phyloP scores from a whole-genome alignment of 1,140 invertebrate species.

The Bombus fervidus region DNA sequence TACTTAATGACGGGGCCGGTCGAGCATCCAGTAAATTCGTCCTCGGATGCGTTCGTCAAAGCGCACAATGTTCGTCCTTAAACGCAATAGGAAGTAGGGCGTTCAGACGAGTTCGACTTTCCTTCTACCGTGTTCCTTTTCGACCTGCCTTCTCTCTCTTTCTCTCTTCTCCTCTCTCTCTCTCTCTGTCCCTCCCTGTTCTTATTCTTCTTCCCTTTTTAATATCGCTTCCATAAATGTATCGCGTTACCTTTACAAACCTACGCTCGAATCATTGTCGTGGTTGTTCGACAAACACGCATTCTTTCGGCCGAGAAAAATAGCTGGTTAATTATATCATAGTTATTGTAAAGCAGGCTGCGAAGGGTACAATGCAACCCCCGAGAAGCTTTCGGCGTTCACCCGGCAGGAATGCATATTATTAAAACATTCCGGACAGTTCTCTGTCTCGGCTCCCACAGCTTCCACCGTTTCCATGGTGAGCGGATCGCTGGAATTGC shows the following conservation, averaged over 20 bases:
- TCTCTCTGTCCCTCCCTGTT: neutral
- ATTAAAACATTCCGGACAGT: constrained; percentile 74
- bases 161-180: neutral
- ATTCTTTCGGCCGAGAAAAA: constrained; percentile 38
- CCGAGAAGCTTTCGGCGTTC: constrained; percentile 55
- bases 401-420: constrained; percentile 71
- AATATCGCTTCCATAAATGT: constrained; percentile 35
- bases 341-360: constrained; percentile 15
- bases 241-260: constrained; percentile 34
- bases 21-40: constrained; percentile 59
- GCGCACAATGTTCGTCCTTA: constrained; percentile 49
- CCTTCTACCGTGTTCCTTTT: neutral
- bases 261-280: constrained; percentile 11
- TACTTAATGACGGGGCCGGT: constrained; percentile 77
- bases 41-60: constrained; percentile 69
- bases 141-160: no score
- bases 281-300: constrained; percentile 4
- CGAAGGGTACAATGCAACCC: constrained; percentile 23
- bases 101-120: constrained; percentile 32
- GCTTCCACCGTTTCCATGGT: constrained; percentile 58
- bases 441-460: constrained; percentile 68
- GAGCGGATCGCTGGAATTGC: constrained; percentile 74
- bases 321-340: constrained; percentile 47
- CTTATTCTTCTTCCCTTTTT: neutral
- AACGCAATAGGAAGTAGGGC: constrained; percentile 34